Evolutionary conservation across 2,888 invertebrate species (phyloP).

Genomic region (Psylliodes chrysocephalus): DNA sequence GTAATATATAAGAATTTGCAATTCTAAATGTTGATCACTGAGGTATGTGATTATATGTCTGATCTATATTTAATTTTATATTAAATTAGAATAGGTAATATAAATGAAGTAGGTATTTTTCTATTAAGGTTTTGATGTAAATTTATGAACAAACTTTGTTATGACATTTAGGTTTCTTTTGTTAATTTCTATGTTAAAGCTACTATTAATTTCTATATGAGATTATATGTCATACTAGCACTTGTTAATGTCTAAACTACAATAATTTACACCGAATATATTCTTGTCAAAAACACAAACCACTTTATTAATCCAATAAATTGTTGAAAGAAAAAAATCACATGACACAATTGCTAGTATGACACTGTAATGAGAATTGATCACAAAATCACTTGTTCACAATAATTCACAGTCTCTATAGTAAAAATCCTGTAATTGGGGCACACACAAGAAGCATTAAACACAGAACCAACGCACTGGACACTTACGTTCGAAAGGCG

Average conservation of each 20-base stretch:
- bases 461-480: constrained; percentile 39
- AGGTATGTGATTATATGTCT: too few relatives aligned
- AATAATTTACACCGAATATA: not conserved
- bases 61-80: too few relatives aligned
- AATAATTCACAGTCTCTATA: constrained; percentile 40
- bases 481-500: constrained; percentile 96
- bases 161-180: not conserved
- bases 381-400: constrained; percentile 38
- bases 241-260: constrained; percentile 31
- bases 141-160: too few relatives aligned
- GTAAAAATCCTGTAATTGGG: constrained; percentile 32
- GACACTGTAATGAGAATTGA: constrained; percentile 47
- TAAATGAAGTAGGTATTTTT: too few relatives aligned
- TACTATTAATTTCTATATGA: constrained; percentile 10
- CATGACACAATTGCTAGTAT: constrained; percentile 52
- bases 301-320: constrained; percentile 47
- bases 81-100: too few relatives aligned
- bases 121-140: too few relatives aligned
- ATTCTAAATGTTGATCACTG: too few relatives aligned
- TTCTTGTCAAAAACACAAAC: constrained; percentile 41
- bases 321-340: constrained; percentile 32
- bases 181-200: not conserved
- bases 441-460: constrained; percentile 39
- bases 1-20: too few relatives aligned
- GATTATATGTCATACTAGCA: constrained; percentile 49